Evolutionary conservation across 2,113 vertebrate species (phyloP).

Genomic region (Pipa parva): DNA sequence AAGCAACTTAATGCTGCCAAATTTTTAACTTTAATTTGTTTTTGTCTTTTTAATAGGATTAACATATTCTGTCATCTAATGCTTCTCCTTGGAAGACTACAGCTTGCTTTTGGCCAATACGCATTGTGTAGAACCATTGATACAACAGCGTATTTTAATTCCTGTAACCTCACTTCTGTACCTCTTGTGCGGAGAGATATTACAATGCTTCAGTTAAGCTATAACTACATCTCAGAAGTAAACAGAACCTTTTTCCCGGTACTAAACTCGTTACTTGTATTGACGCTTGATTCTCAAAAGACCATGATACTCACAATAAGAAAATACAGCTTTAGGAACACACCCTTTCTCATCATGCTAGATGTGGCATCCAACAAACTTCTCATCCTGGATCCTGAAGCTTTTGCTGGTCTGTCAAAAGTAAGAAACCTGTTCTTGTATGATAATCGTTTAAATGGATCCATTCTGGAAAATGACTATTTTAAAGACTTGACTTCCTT

Average conservation of each 20-base stretch:
- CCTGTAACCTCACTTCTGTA: slow-evolving; percentile 51
- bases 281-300: slow-evolving; percentile 61
- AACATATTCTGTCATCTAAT: slow-evolving; percentile 48
- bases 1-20: not conserved
- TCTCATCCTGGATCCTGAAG: slow-evolving; percentile 62
- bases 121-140: slow-evolving; percentile 51
- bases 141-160: slow-evolving; percentile 44
- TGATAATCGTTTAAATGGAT: slow-evolving; percentile 56
- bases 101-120: slow-evolving; percentile 40
- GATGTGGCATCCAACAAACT: slow-evolving; percentile 57
- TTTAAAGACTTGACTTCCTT: slow-evolving; percentile 71
- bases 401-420: slow-evolving; percentile 68
- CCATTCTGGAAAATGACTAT: slow-evolving; percentile 64
- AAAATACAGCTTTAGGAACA: slow-evolving; percentile 68
- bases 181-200: slow-evolving; percentile 64
- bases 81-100: slow-evolving; percentile 48
- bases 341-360: slow-evolving; percentile 63
- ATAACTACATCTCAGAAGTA: slow-evolving; percentile 66
- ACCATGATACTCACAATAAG: slow-evolving; percentile 55
- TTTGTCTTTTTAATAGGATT: slow-evolving; percentile 45
- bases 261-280: slow-evolving; percentile 52
- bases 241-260: slow-evolving; percentile 60
- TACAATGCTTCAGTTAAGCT: slow-evolving; percentile 56
- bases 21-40: not conserved
- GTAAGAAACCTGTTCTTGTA: slow-evolving; percentile 62